Conservation (phyloP, 2,113 vertebrate genomes). For the Macroglossus sobrinus region DNA sequence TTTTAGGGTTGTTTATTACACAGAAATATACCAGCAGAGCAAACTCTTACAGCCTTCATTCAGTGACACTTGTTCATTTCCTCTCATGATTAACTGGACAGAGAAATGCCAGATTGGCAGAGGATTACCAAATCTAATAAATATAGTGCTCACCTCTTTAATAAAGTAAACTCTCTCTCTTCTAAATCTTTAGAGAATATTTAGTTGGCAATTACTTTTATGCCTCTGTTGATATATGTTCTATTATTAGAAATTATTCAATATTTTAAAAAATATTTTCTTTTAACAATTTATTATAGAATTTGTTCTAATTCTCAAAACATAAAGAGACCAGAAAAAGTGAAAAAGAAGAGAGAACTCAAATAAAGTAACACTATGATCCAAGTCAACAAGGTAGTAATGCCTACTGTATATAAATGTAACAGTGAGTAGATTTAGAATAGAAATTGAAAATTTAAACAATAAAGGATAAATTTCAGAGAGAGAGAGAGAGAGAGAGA, state of each 20-base stretch:
- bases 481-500: background rate
- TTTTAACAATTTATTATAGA: background rate
- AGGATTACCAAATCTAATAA: background rate
- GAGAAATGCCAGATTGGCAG: background rate
- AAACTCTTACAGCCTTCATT: background rate
- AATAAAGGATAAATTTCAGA: background rate
- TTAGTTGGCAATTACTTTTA: background rate
- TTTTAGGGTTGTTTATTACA: background rate
- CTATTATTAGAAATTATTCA: background rate
- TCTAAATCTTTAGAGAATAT: background rate
- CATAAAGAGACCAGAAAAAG: background rate
- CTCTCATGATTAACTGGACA: background rate
- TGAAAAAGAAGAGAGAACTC: background rate
- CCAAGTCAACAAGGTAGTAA: background rate
- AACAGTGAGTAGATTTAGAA: background rate
- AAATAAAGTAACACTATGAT: background rate
- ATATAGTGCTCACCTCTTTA: background rate
- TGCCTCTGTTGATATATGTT: background rate
- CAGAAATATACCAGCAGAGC: background rate
- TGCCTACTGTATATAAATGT: background rate
- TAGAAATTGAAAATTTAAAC: background rate
- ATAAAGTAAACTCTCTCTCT: background rate
- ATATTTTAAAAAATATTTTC: background rate
- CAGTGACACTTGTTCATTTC: background rate
- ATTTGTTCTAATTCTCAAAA: background rate